Evolutionary conservation across 2,797 vertebrate genomes (phyloP).

Genomic region (Etheostoma nigrum): DNA sequence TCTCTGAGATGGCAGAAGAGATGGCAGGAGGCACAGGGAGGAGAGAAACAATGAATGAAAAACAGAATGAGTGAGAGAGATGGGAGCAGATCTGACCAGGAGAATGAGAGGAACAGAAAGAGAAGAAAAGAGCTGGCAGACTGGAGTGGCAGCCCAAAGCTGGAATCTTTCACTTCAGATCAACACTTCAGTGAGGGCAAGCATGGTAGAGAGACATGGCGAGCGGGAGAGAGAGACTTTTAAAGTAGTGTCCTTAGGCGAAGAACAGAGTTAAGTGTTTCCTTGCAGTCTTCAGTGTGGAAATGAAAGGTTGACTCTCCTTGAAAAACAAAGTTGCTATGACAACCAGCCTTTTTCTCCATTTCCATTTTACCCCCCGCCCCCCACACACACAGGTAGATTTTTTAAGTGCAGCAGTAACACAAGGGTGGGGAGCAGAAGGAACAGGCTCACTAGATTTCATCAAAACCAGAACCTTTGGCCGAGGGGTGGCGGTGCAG

Average conservation of each 20-base stretch:
- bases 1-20: not conserved
- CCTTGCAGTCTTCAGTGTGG: conserved; percentile 79
- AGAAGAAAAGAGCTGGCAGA: conserved; percentile 32
- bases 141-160: conserved; percentile 61
- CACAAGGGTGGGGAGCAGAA: conserved; percentile 33
- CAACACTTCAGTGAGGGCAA: conserved; percentile 63
- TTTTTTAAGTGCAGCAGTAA: conserved; percentile 24
- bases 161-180: conserved; percentile 58
- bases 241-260: conserved; percentile 82
- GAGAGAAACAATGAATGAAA: conserved; percentile 18
- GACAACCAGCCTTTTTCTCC: conserved; percentile 81
- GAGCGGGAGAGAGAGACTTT: conserved; percentile 53
- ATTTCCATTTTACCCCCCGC: conserved; percentile 64
- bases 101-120: conserved; percentile 19
- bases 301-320: conserved; percentile 85
- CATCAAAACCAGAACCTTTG: conserved; percentile 6
- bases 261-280: conserved; percentile 85
- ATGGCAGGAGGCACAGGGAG: not conserved
- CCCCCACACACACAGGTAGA: not conserved
- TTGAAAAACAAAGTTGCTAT: conserved; percentile 86
- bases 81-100: not conserved
- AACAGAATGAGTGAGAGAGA: conserved; percentile 1
- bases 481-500: not conserved
- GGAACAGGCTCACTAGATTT: not conserved
- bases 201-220: conserved; percentile 50